Evolutionary conservation across 2,113 vertebrate species (phyloP).

Genomic region (Myotis lucifugus): DNA sequence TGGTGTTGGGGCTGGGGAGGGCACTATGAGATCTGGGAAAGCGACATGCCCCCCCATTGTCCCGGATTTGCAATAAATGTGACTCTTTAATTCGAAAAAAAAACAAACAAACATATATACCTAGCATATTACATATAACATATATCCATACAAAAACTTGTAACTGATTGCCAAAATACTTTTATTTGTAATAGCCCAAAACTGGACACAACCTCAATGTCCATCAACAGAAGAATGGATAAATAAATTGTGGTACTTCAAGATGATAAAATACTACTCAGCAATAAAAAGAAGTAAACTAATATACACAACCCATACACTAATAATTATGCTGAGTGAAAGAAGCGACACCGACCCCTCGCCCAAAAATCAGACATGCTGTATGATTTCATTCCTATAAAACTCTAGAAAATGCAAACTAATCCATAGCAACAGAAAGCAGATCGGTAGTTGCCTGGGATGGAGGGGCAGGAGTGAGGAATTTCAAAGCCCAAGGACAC

Average conservation of each 20-base stretch:
- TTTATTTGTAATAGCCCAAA: neutral
- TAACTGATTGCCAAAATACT: neutral
- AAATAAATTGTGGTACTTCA: neutral
- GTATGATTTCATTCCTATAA: neutral
- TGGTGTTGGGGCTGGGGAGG: too few species aligned
- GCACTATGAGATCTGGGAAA: too few species aligned
- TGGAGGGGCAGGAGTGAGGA: neutral
- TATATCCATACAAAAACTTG: neutral
- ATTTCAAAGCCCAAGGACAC: neutral
- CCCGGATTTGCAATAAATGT: too few species aligned
- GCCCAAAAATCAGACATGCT: neutral
- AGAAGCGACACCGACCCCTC: neutral
- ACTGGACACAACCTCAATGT: neutral
- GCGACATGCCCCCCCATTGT: too few species aligned
- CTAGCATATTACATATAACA: neutral
- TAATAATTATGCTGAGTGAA: neutral
- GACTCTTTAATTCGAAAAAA: too few species aligned
- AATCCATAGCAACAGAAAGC: neutral
- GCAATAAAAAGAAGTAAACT: neutral
- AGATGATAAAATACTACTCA: neutral
- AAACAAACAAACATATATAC: neutral
- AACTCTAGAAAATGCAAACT: neutral
- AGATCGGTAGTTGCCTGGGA: neutral
- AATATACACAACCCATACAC: neutral
- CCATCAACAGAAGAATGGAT: neutral